A percentile compares a stretch with the other conserved stretches of the same genome.
phyloP scores from a whole-genome alignment of 2,888 invertebrate genomes.

The Chironomus tentans region DNA sequence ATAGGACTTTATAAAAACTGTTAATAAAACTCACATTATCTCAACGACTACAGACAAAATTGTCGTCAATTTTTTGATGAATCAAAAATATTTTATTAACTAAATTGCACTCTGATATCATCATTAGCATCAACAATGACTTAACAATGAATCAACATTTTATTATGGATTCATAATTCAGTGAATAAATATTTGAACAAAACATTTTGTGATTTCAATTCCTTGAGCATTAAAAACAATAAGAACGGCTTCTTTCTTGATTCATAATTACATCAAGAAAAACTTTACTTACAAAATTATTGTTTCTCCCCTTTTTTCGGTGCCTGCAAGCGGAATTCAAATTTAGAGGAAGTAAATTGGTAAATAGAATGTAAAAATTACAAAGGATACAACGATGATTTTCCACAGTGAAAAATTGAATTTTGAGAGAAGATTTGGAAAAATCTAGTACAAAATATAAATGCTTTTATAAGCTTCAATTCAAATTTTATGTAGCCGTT shows the following conservation, averaged over 20 bases:
- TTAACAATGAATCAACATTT: conserved; percentile 4
- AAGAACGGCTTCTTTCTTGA: background rate
- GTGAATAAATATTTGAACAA: background rate
- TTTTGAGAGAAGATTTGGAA: background rate
- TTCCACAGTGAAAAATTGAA: too few species aligned
- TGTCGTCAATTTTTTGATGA: too few species aligned
- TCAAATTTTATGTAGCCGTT: too few species aligned
- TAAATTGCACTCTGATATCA: background rate
- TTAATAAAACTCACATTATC: too few species aligned
- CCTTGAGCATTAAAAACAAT: background rate
- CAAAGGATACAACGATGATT: too few species aligned
- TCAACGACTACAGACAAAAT: too few species aligned
- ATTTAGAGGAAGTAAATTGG: background rate
- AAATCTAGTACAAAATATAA: background rate
- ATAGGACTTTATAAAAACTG: too few species aligned
- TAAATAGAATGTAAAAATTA: background rate
- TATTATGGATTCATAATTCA: background rate
- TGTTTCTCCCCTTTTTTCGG: too few species aligned
- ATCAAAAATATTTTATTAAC: too few species aligned
- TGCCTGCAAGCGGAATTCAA: background rate
- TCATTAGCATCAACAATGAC: conserved; percentile 12
- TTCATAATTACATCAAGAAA: conserved; percentile 2
- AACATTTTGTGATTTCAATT: background rate
- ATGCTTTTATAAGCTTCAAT: background rate
- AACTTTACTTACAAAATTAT: background rate